Evolutionary conservation across 2,113 vertebrate species (phyloP), one percentile per base, ranked within the genome.

Genomic region (Myotis brandtii): DNA sequence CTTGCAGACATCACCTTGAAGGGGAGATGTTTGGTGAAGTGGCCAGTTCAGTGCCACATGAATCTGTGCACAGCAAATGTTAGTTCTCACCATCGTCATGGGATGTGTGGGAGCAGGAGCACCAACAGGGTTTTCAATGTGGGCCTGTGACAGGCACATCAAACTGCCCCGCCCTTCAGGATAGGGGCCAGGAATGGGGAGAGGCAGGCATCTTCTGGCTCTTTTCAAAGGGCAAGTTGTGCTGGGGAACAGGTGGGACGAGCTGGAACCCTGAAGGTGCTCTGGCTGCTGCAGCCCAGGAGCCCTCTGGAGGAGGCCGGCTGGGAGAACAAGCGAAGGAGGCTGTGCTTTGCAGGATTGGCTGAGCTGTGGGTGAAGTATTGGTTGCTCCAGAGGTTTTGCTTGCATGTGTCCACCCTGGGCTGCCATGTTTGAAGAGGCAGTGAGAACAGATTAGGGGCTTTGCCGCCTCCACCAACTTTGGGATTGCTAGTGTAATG

Each of bases 151-250:
- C 5, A 27, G 20, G 9, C 25, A 13, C 0, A 13, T 40, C 56
- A 37, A 1, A 27, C 37, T 1, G 13, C 40, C 4, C 1, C 2
- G 34, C 11, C 30, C 37, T n/a, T 32, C 1, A 21, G 23, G 14
- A 9, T 32, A 20, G 12, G 25, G 37, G 16, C 46, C 56, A 18
- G 75, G 12, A 32, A 12, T 12, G 2, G 76, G 48, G 66, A 86
- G 86, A 30, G 40, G 9, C 5, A 67, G 23, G 25, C 6, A 34
- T 40, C 46, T n/a, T 62, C 6, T 54, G 70, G 10, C 9, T 80
- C 23, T 56, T 56, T 75, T 80, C 13, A 2, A 40, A 43, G 10
- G 32, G 34, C 5, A 18, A 1, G 14, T 43, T 25, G 4, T 43
- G 7, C 48, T 40, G 1, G 30, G 50, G 48, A 4, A 6, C 17